Evolutionary conservation across 1,140 invertebrate species (phyloP).

Genomic region (Hylaeus anthracinus): DNA sequence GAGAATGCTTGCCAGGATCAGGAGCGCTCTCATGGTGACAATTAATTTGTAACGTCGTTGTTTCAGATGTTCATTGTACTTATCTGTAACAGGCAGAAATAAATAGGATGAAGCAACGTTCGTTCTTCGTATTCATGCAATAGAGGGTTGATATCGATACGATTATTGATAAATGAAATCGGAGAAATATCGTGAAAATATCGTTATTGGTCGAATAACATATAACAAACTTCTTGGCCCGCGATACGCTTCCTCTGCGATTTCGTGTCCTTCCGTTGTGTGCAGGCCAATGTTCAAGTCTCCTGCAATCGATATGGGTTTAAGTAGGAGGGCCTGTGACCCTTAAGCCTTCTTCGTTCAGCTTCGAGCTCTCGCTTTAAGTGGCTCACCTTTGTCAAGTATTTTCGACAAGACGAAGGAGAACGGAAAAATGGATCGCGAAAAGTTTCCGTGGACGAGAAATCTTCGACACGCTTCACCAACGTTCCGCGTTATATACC

Average conservation of each 20-base stretch:
- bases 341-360: constrained; percentile 12
- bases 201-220: not conserved
- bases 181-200: not conserved
- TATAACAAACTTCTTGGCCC: not conserved
- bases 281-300: not conserved
- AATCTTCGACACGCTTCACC: not conserved
- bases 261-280: not conserved
- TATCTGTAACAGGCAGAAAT: constrained; percentile 53
- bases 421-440: constrained; percentile 20
- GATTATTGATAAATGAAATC: not conserved
- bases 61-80: constrained; percentile 50
- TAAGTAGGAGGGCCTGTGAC: constrained; percentile 27
- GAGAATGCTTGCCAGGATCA: constrained; percentile 65
- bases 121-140: too few relatives aligned
- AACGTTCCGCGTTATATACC: not conserved
- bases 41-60: constrained; percentile 33
- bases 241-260: not conserved
- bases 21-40: constrained; percentile 67
- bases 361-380: constrained; percentile 28
- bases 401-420: constrained; percentile 2
- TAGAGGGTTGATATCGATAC: not conserved
- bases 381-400: constrained; percentile 41
- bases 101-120: not conserved
- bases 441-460: constrained; percentile 6
- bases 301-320: constrained; percentile 40